Percentiles rank a stretch among this genome's conserved stretches.
Conservation (phyloP, 2,888 invertebrate species). For the Sinohyriopsis cumingii region DNA sequence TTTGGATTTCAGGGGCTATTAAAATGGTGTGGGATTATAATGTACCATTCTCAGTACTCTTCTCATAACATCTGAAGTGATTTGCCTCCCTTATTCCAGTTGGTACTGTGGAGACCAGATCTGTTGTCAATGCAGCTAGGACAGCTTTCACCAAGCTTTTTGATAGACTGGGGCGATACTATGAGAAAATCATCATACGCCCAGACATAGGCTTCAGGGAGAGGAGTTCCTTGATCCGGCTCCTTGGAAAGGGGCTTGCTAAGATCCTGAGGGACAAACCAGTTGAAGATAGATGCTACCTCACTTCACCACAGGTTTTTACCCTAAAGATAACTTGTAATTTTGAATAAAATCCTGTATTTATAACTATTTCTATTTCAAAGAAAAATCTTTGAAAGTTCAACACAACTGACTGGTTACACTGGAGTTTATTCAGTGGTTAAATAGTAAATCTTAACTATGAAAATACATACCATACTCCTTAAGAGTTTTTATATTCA, state of each 20-base stretch:
- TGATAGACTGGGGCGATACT: conserved; percentile 56
- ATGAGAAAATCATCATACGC: conserved; percentile 42
- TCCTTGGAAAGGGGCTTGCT: conserved; percentile 55
- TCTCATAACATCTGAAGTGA: background rate
- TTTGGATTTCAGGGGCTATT: too few species aligned
- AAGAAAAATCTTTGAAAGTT: too few species aligned
- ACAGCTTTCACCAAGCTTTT: conserved; percentile 61
- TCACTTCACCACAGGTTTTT: conserved; percentile 55
- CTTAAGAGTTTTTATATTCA: too few species aligned
- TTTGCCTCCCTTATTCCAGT: conserved; percentile 28
- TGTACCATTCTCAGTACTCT: background rate
- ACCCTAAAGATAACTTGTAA: background rate
- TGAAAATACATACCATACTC: too few species aligned
- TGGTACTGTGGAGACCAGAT: conserved; percentile 48
- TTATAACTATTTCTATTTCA: too few species aligned
- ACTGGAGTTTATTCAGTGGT: too few species aligned
- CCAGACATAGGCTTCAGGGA: conserved; percentile 52
- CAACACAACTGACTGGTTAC: too few species aligned
- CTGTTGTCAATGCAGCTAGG: conserved; percentile 57
- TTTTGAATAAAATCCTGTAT: too few species aligned
- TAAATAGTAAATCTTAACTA: too few species aligned
- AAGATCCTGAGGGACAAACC: conserved; percentile 40
- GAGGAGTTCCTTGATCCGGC: conserved; percentile 48
- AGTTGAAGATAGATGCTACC: conserved; percentile 39
- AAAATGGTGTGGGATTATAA: too few species aligned